Percentiles rank a stretch among this genome's conserved stretches.
Evolutionary conservation across 2,797 vertebrate species (phyloP).

Genomic region (Enteromius treurensis): DNA sequence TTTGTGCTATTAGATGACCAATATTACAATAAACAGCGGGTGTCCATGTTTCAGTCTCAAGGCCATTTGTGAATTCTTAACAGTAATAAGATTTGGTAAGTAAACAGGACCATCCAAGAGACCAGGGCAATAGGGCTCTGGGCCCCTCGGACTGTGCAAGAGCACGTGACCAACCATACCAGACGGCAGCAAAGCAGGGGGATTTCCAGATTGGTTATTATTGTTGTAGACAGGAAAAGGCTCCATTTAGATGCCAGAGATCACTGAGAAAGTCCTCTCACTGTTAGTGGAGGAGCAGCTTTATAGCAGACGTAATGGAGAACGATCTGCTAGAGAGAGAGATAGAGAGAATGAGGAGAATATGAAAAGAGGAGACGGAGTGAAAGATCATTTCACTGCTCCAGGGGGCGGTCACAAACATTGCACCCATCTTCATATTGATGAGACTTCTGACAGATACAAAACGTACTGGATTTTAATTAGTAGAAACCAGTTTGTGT

Average conservation of each 20-base stretch:
- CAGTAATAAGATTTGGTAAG: conserved; percentile 49
- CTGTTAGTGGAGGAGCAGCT: conserved; percentile 35
- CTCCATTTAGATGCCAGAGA: conserved; percentile 53
- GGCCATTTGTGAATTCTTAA: conserved; percentile 43
- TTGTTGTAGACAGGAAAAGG: conserved; percentile 62
- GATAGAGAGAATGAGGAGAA: neutral
- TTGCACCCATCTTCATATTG: conserved; percentile 1
- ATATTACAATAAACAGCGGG: conserved; percentile 20
- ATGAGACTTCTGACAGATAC: neutral
- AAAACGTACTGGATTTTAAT: neutral
- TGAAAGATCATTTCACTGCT: conserved; percentile 31
- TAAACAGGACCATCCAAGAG: conserved; percentile 40
- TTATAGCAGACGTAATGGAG: conserved; percentile 21
- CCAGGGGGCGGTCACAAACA: conserved; percentile 38
- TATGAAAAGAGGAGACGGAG: neutral
- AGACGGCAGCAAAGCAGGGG: conserved; percentile 59
- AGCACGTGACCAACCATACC: conserved; percentile 56
- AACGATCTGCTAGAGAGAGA: neutral
- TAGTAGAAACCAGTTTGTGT: neutral
- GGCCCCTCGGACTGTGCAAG: conserved; percentile 43
- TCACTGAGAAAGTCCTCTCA: conserved; percentile 55
- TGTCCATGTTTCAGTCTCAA: conserved; percentile 31
- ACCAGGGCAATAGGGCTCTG: conserved; percentile 28
- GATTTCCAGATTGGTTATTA: conserved; percentile 63
- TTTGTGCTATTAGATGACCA: conserved; percentile 5